Evolutionary conservation across 1,140 invertebrate species (phyloP), one percentile per base, ranked within the genome.

Genomic region (Drosophila pachea): DNA sequence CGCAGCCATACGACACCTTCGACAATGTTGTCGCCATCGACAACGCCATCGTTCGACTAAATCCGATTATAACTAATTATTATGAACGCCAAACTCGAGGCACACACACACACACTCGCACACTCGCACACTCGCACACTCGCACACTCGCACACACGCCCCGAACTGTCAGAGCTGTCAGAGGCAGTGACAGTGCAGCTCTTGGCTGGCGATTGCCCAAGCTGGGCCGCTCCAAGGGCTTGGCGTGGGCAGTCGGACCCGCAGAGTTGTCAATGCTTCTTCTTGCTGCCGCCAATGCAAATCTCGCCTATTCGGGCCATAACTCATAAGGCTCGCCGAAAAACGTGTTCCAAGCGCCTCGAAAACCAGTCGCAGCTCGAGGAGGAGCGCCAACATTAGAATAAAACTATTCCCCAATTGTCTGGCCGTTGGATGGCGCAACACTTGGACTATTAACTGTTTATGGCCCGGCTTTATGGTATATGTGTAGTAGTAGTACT

Each of bases 31-130:
- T 59, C 56, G 56, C 40, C 56, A 59, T 59, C 43, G 36, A 7
- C 58, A 55, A 36, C 58, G 35, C 32, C 47, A 58, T 55, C 52
- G 47, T 61, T 73, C 49, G 73, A 84, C 76, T 62, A 84, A 84
- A 84, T 84, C 79, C 79, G 79, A 84, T 84, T 84, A 84, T 84
- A 84, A 84, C 79, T 84, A 84, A 84, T 84, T 84, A 84, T 84
- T 79, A 72, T 84, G 79, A 76, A 74, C 74, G 62, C 49, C 48
- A 76, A 67, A 59, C 47, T 66, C 55, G 42, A 62, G 69, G 49
- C 35, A 40, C 55, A 32, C 29, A 11, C n/a, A n/a, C n/a, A n/a
- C n/a, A n/a, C 12, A n/a, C 7, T 22, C 11, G 7, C 5, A 45
- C 42, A 45, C 22, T 2, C 22, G 22, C 42, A n/a, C 12, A n/a